Evolutionary conservation across 2,113 vertebrate species (phyloP).

Genomic region (Lepisosteus oculatus): DNA sequence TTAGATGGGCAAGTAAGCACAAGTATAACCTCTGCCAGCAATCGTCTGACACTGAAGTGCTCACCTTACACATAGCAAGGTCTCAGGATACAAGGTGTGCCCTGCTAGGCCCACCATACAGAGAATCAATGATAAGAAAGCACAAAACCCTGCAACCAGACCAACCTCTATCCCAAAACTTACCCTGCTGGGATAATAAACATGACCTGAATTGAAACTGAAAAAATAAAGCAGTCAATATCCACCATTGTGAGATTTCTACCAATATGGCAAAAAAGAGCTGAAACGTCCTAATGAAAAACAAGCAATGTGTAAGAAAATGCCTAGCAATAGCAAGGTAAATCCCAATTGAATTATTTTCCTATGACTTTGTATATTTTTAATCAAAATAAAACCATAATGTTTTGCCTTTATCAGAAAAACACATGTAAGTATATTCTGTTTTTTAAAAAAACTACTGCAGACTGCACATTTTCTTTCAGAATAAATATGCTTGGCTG

Average conservation of each 20-base stretch:
- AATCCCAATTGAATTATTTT: conserved; percentile 26
- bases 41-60: too few relatives aligned
- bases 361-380: conserved; percentile 51
- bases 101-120: too few relatives aligned
- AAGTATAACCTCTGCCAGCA: too few relatives aligned
- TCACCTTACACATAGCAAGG: too few relatives aligned
- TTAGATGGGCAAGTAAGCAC: too few relatives aligned
- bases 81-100: too few relatives aligned
- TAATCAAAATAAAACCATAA: conserved; percentile 8
- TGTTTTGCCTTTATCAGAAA: conserved; percentile 21
- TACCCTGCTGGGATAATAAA: too few relatives aligned
- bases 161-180: too few relatives aligned
- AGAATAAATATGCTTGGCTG: conserved; percentile 21
- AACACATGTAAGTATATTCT: conserved; percentile 40
- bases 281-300: too few relatives aligned
- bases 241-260: conserved; percentile 28
- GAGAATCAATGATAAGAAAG: too few relatives aligned
- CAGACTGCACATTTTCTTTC: conserved; percentile 4
- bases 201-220: conserved; percentile 28
- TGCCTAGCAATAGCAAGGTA: conserved; percentile 46
- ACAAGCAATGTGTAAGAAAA: conserved; percentile 43
- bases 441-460: neutral
- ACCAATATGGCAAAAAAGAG: too few relatives aligned
- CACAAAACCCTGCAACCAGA: too few relatives aligned
- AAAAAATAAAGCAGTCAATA: conserved; percentile 68